Evolutionary conservation across 2,888 invertebrate species (phyloP), one percentile per base, ranked within the genome.

Genomic region (Apodemia zela): DNA sequence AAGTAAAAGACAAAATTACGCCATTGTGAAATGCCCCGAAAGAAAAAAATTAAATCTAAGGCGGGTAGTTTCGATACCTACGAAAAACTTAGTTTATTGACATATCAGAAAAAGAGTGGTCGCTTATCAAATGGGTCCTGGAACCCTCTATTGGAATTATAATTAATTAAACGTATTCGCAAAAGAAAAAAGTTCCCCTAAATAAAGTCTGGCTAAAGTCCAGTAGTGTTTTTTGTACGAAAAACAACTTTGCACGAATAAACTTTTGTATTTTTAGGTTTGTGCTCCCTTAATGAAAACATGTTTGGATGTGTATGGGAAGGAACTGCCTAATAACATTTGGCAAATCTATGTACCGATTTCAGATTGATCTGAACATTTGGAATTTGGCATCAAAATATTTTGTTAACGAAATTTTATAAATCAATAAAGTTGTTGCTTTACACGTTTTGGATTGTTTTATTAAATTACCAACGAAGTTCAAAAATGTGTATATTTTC

Each of bases 321-420:
- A 81, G 59, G 89, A 91, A 68, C 67, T 79, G 58, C 79, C 84
- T 0, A 81, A 82, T 69, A 89, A 89, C 72, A 73, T 91, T 70
- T 90, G 89, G 88, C 87, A 87, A 76, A 81, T 91, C 69, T 84
- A 87, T 68, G 75, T 77, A 45, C 88, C 89, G 11, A 74, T 84
- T 17, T 17, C n/a, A 47, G 47, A 47, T 47, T 47, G 18, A 47
- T 47, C 3, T 7, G 47, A n/a, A 47, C 6, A 17, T 0, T 17
- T 47, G 6, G 18, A n/a, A 6, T 47, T 25, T 33, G 5, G 33
- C 6, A 6, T 33, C 33, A 33, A 33, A 33, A 5, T 33, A 33
- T 6, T 33, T 33, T 33, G 33, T 33, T 33, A 5, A 0, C 1
- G 5, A 33, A 33, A 33, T 6, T 25, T 25, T 25, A 25, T 33